Percentiles rank a stretch among this genome's conserved stretches.
Evolutionary conservation across 2,888 invertebrate genomes (phyloP).

Genomic region (Andrena camellia): DNA sequence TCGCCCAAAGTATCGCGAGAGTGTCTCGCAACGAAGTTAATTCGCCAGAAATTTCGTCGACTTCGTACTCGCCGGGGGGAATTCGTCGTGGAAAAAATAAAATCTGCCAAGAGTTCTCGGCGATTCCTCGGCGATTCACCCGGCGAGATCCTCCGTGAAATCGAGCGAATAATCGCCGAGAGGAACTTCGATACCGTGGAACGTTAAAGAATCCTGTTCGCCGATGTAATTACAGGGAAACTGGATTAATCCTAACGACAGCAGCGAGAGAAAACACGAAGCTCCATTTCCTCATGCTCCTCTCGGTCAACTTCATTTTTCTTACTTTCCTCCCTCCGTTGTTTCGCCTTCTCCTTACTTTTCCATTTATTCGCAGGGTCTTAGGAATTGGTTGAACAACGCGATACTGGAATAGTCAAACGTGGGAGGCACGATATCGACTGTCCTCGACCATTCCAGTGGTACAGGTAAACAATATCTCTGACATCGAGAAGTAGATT

Average conservation of each 20-base stretch:
- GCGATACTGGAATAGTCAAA: constrained; percentile 13
- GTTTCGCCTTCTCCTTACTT: constrained; percentile 7
- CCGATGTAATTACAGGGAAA: constrained; percentile 48
- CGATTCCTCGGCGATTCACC: background rate
- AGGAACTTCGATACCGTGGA: constrained; percentile 23
- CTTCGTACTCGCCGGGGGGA: background rate
- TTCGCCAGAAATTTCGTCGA: constrained; percentile 18
- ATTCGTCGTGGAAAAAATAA: no score
- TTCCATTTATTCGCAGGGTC: constrained; percentile 38
- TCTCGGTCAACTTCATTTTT: no score
- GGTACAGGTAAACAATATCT: no score
- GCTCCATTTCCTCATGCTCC: background rate
- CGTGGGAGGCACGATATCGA: no score
- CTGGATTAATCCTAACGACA: constrained; percentile 52
- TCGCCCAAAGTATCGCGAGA: background rate
- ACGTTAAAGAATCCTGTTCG: constrained; percentile 15
- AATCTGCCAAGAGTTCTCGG: background rate
- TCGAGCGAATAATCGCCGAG: constrained; percentile 22
- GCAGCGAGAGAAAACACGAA: constrained; percentile 29
- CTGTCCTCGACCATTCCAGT: no score
- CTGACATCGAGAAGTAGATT: no score
- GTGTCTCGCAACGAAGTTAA: constrained; percentile 4
- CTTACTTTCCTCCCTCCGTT: background rate
- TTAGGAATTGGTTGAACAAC: constrained; percentile 31
- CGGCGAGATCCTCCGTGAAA: constrained; percentile 1